Evolutionary conservation across 2,113 vertebrate species (phyloP).

Genomic region (Cyrtonyx montezumae): DNA sequence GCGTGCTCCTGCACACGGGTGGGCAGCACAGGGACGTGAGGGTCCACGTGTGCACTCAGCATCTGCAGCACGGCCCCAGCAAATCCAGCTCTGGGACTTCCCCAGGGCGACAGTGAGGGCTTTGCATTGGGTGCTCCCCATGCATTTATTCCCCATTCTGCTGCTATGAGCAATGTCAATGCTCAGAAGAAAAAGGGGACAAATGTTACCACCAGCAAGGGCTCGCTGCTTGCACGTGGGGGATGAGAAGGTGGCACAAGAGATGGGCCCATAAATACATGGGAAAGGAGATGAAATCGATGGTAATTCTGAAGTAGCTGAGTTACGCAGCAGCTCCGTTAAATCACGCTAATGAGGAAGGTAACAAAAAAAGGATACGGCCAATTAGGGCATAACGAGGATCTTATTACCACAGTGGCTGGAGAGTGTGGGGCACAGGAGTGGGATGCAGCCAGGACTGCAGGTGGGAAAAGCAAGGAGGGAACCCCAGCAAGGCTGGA

Average conservation of each 20-base stretch:
- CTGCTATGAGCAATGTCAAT: not conserved
- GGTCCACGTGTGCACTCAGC: rapidly evolving
- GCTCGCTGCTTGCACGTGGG: rapidly evolving
- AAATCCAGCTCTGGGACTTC: not conserved
- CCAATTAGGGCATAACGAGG: not conserved
- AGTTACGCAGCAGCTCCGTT: not conserved
- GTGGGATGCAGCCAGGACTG: rapidly evolving
- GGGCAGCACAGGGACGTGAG: not conserved
- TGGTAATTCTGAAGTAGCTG: not conserved
- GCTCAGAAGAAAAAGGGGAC: not conserved
- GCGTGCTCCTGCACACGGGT: rapidly evolving
- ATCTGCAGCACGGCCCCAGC: not conserved
- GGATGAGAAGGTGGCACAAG: not conserved
- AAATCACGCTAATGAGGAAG: slow-evolving; percentile 36
- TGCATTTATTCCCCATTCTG: rapidly evolving
- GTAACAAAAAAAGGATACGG: not conserved
- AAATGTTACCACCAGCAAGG: not conserved
- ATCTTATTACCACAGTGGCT: rapidly evolving
- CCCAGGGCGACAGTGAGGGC: not conserved
- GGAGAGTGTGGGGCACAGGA: rapidly evolving
- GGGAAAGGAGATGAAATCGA: slow-evolving; percentile 7
- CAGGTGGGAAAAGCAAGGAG: rapidly evolving
- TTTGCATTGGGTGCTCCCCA: rapidly evolving
- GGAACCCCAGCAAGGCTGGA: not conserved
- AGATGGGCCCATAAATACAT: slow-evolving; percentile 16